A percentile compares a stretch with the other conserved stretches of the same genome.
phyloP scores from a whole-genome alignment of 2,888 invertebrate genomes.

The Cremastobaeus sp. region DNA sequence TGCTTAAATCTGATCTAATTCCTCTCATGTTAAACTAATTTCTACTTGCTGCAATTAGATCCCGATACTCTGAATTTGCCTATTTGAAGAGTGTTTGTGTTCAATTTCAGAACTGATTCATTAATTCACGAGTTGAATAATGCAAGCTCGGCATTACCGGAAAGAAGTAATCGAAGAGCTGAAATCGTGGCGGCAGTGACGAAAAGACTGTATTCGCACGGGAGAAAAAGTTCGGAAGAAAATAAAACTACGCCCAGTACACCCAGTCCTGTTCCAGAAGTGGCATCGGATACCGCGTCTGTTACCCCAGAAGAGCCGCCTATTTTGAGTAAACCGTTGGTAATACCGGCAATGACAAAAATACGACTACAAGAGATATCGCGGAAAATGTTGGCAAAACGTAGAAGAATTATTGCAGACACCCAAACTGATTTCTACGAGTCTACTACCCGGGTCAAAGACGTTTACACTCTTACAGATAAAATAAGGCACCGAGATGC shows the following conservation, averaged over 20 bases:
- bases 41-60: too few species aligned
- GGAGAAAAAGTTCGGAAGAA: slow-evolving; percentile 69
- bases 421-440: slow-evolving; percentile 71
- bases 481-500: slow-evolving; percentile 66
- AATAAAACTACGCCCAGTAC: slow-evolving; percentile 28
- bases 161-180: slow-evolving; percentile 80
- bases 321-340: slow-evolving; percentile 68
- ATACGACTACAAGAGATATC: slow-evolving; percentile 75
- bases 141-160: slow-evolving; percentile 63
- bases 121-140: slow-evolving; percentile 64
- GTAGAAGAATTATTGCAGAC: slow-evolving; percentile 71
- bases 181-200: slow-evolving; percentile 87
- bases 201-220: slow-evolving; percentile 82
- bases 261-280: slow-evolving; percentile 27
- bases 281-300: slow-evolving; percentile 60
- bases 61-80: too few species aligned
- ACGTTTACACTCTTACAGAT: slow-evolving; percentile 68
- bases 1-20: too few species aligned
- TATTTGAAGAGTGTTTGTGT: too few species aligned
- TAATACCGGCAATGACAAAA: slow-evolving; percentile 66
- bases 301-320: slow-evolving; percentile 63
- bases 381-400: slow-evolving; percentile 73
- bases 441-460: slow-evolving; percentile 69
- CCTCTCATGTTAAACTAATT: too few species aligned
- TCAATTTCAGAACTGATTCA: too few species aligned